Conservation (phyloP, 2,797 vertebrate genomes). For the Sebastolobus alascanus region DNA sequence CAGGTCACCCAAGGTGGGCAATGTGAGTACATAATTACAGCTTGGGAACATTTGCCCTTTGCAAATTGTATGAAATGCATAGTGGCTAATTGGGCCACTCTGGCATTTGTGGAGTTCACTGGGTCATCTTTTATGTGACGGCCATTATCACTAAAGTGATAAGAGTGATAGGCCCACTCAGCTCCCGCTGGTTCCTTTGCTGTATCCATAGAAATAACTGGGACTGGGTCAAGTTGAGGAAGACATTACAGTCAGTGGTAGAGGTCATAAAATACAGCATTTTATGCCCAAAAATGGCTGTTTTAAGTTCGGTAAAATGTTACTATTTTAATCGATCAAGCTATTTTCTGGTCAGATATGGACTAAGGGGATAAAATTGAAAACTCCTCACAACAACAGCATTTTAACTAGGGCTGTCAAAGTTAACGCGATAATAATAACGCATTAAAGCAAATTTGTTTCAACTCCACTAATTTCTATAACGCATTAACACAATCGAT, state of each 20-base stretch:
- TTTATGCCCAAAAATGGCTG: conserved; percentile 47
- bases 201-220: conserved; percentile 74
- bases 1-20: conserved; percentile 79
- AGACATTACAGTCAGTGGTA: conserved; percentile 59
- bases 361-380: neutral
- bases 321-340: conserved; percentile 25
- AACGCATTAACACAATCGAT: too few relatives aligned
- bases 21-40: conserved; percentile 86
- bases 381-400: neutral
- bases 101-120: conserved; percentile 84
- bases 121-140: conserved; percentile 84
- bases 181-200: conserved; percentile 66
- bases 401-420: too few relatives aligned
- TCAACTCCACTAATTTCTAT: too few relatives aligned
- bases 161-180: conserved; percentile 82
- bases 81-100: conserved; percentile 85
- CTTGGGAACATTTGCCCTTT: conserved; percentile 86
- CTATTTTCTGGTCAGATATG: conserved; percentile 24
- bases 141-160: conserved; percentile 85
- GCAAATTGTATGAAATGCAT: conserved; percentile 87
- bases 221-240: conserved; percentile 76
- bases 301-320: conserved; percentile 33
- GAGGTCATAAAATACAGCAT: conserved; percentile 59
- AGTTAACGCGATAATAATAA: too few relatives aligned
- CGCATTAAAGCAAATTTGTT: too few relatives aligned